Percentiles rank a stretch among this genome's conserved stretches.
phyloP scores from a whole-genome alignment of 2,113 vertebrate genomes.

The Macaca fascicularis region DNA sequence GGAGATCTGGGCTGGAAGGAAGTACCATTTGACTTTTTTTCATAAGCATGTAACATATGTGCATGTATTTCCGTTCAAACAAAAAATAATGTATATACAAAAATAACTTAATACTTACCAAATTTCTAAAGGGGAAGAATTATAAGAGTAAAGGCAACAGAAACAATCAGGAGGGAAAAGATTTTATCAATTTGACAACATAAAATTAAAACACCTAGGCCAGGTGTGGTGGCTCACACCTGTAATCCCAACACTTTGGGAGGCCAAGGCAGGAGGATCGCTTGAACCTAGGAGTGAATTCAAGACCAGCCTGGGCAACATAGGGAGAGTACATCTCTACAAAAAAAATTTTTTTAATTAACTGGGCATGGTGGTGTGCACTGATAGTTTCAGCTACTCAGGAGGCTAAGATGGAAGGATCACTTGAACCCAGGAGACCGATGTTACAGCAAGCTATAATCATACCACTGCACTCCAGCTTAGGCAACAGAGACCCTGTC shows the following conservation, averaged over 20 bases:
- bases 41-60: background rate
- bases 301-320: background rate
- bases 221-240: background rate
- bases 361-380: background rate
- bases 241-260: background rate
- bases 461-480: background rate
- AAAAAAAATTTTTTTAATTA: background rate
- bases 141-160: background rate
- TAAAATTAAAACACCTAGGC: background rate
- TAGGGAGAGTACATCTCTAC: background rate
- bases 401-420: background rate
- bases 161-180: background rate
- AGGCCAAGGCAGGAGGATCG: background rate
- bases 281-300: background rate
- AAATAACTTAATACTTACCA: background rate
- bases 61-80: background rate
- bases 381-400: background rate
- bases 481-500: background rate
- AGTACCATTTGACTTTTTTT: background rate
- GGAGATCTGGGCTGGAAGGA: background rate
- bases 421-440: background rate
- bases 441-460: background rate
- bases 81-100: background rate
- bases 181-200: background rate
- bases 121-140: background rate